Percentiles rank a stretch among this genome's conserved stretches.
These are phyloP conservation scores for Drosophila saltans DNA, from an alignment of 1,140 invertebrate species.

Conservation along the genomic window DNA sequence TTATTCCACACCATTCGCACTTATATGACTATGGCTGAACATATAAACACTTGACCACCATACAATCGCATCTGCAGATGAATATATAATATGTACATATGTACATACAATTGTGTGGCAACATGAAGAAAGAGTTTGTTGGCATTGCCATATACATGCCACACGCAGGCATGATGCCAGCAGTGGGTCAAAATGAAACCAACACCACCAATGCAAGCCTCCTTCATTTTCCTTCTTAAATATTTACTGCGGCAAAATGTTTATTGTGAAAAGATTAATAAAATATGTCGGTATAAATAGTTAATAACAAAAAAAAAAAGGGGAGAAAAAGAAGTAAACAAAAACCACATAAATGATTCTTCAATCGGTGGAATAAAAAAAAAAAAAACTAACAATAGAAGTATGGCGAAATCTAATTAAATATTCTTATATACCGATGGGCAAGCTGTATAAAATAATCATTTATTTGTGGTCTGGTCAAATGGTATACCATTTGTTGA, in stretches of 20 bases:
- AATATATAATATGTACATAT: neutral
- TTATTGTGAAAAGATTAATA: constrained; percentile 67
- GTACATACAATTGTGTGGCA: neutral
- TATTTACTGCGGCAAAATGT: constrained; percentile 63
- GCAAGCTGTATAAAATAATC: too few species aligned
- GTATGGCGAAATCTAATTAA: too few species aligned
- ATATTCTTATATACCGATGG: too few species aligned
- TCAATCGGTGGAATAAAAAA: too few species aligned
- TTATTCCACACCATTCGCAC: constrained; percentile 75
- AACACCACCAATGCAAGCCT: neutral
- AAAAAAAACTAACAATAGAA: too few species aligned
- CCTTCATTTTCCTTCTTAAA: neutral
- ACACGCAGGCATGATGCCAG: constrained; percentile 54
- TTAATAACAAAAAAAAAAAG: constrained; percentile 10
- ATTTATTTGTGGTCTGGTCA: too few species aligned
- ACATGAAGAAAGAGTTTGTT: constrained; percentile 27
- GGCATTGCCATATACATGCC: constrained; percentile 59
- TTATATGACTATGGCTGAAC: constrained; percentile 38
- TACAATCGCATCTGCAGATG: constrained; percentile 47
- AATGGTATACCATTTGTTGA: too few species aligned
- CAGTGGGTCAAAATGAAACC: constrained; percentile 51
- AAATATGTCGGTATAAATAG: constrained; percentile 49
- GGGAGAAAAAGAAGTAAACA: too few species aligned
- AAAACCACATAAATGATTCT: too few species aligned
- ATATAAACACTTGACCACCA: constrained; percentile 39